Conservation (phyloP, 1,140 invertebrate genomes). For the Pachyrhynchus sulphureomaculatus region DNA sequence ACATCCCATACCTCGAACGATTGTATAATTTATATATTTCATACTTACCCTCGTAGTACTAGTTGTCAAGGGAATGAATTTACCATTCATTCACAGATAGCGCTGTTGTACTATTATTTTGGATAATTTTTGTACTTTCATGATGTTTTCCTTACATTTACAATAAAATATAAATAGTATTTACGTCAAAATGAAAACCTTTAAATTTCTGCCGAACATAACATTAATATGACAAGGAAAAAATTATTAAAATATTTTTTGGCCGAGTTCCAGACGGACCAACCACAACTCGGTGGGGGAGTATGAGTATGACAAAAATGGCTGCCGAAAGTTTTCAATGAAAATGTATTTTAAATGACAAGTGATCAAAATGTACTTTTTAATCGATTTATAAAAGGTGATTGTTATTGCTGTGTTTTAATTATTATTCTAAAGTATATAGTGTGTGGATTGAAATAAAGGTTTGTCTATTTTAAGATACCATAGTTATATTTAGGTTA, state of each 20-base stretch:
- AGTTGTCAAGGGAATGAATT: too few species aligned
- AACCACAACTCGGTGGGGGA: conserved; percentile 37
- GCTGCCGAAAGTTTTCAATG: conserved; percentile 44
- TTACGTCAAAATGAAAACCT: background rate
- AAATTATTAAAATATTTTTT: background rate
- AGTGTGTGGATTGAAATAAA: background rate
- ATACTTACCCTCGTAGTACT: too few species aligned
- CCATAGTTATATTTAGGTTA: conserved; percentile 46
- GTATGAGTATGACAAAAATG: conserved; percentile 47
- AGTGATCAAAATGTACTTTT: conserved; percentile 34
- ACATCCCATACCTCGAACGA: too few species aligned
- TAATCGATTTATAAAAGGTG: conserved; percentile 34
- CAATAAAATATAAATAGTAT: too few species aligned
- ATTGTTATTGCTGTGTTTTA: conserved; percentile 22
- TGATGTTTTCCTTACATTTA: too few species aligned
- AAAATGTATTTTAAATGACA: conserved; percentile 43
- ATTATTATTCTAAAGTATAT: conserved; percentile 11
- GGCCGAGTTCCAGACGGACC: conserved; percentile 5
- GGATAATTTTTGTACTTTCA: too few species aligned
- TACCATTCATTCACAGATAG: too few species aligned
- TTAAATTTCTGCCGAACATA: background rate
- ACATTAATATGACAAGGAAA: background rate
- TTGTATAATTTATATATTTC: too few species aligned
- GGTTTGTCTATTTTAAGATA: conserved; percentile 18
- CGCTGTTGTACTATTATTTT: too few species aligned